Evolutionary conservation across 2,888 invertebrate species (phyloP).

Genomic region (Morpho achilles): DNA sequence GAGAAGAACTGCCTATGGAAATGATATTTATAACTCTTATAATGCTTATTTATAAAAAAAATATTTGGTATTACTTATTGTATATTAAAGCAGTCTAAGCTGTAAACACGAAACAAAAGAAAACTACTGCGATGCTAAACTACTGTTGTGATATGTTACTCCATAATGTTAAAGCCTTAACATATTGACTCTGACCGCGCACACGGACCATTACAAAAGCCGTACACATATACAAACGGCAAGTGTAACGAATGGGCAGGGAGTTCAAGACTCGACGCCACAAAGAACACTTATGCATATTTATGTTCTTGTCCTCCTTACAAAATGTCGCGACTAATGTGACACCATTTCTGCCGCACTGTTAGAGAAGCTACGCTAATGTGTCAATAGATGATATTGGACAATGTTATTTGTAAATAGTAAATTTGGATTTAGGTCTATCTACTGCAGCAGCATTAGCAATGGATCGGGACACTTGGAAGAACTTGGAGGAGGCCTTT

Average conservation of each 20-base stretch:
- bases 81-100: too few relatives aligned
- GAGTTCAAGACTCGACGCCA: constrained; percentile 55
- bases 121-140: background rate
- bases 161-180: constrained; percentile 7
- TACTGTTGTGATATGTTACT: constrained; percentile 8
- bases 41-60: too few relatives aligned
- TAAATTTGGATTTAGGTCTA: too few relatives aligned
- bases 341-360: constrained; percentile 45
- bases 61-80: too few relatives aligned
- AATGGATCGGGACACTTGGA: too few relatives aligned
- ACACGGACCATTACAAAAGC: constrained; percentile 15
- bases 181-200: constrained; percentile 8
- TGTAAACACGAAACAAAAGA: too few relatives aligned
- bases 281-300: constrained; percentile 65
- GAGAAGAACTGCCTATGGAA: too few relatives aligned
- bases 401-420: background rate
- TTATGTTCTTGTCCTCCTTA: constrained; percentile 59
- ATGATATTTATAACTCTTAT: too few relatives aligned
- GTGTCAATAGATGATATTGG: constrained; percentile 34
- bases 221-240: constrained; percentile 29
- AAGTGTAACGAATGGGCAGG: constrained; percentile 40
- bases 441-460: too few relatives aligned
- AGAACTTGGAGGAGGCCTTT: too few relatives aligned
- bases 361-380: constrained; percentile 49
- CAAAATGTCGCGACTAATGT: constrained; percentile 45